These are phyloP conservation scores for Meliscaeva auricollis DNA, from an alignment of 2,888 invertebrate species.

Conservation along the genomic window DNA sequence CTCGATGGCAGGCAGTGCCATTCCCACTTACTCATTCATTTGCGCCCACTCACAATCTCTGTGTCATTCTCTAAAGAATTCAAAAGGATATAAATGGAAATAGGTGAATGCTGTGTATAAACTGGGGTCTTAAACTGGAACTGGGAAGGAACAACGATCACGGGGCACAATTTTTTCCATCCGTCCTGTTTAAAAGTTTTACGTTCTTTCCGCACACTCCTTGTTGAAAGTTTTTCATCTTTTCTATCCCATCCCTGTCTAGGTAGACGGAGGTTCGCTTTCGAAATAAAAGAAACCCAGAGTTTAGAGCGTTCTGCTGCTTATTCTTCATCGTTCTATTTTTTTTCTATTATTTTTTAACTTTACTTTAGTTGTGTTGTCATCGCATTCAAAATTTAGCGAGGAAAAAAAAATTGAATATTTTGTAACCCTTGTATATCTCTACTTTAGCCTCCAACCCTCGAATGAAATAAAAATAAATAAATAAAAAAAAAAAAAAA, in stretches of 20 bases:
- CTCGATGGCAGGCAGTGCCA: neutral
- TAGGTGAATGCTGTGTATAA: constrained; percentile 21
- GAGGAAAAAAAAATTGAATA: constrained; percentile 35
- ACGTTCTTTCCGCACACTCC: constrained; percentile 58
- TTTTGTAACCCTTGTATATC: constrained; percentile 58
- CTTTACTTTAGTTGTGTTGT: constrained; percentile 36
- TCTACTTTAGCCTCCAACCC: neutral
- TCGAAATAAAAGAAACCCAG: constrained; percentile 50
- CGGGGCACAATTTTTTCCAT: constrained; percentile 61
- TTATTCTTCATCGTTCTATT: constrained; percentile 20
- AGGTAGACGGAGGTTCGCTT: constrained; percentile 4
- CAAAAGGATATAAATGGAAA: constrained; percentile 58
- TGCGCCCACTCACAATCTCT: constrained; percentile 5
- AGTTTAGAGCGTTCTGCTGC: constrained; percentile 32
- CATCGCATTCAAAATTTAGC: constrained; percentile 60
- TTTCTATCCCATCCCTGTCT: neutral
- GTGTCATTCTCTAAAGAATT: constrained; percentile 31
- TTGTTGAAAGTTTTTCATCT: constrained; percentile 58
- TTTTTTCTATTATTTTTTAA: neutral
- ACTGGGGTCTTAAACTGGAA: neutral
- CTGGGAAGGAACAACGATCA: constrained; percentile 36
- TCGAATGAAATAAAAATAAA: constrained; percentile 9
- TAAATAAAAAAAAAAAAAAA: too few species aligned
- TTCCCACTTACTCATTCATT: constrained; percentile 1
- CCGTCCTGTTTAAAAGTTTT: constrained; percentile 64